Percentiles rank a stretch among this genome's conserved stretches.
phyloP scores from a whole-genome alignment of 2,888 invertebrate genomes.

The Euphydryas editha region DNA sequence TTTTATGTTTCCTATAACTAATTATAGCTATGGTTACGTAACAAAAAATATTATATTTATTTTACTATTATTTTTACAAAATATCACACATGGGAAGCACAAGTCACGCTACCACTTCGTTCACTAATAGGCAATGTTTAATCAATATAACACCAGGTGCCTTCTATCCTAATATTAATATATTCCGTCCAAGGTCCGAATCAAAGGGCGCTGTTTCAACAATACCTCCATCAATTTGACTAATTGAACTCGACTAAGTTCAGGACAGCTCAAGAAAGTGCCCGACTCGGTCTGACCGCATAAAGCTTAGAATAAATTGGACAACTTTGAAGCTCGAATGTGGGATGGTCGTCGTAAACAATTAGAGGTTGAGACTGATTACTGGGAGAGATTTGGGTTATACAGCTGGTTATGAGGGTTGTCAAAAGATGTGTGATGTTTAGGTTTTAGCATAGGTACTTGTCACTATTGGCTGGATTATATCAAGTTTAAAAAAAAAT shows the following conservation, averaged over 20 bases:
- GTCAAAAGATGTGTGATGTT: background rate
- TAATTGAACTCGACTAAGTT: slow-evolving; percentile 54
- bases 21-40: no score
- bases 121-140: background rate
- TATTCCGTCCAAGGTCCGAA: slow-evolving; percentile 14
- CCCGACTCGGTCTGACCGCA: slow-evolving; percentile 27
- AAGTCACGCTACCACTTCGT: background rate
- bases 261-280: slow-evolving; percentile 29
- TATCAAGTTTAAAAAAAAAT: no score
- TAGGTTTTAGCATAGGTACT: background rate
- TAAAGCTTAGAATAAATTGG: slow-evolving; percentile 30
- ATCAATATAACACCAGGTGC: slow-evolving; percentile 9
- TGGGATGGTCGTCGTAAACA: slow-evolving; percentile 24
- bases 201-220: slow-evolving; percentile 25
- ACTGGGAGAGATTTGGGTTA: background rate
- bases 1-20: no score
- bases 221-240: slow-evolving; percentile 55
- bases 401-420: background rate
- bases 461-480: background rate
- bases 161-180: slow-evolving; percentile 15
- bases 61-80: background rate
- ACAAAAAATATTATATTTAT: background rate
- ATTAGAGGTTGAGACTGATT: slow-evolving; percentile 21
- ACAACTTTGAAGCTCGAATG: slow-evolving; percentile 26
- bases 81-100: background rate